Conservation (phyloP, 2,888 invertebrate genomes). For the Archips crataeganus region DNA sequence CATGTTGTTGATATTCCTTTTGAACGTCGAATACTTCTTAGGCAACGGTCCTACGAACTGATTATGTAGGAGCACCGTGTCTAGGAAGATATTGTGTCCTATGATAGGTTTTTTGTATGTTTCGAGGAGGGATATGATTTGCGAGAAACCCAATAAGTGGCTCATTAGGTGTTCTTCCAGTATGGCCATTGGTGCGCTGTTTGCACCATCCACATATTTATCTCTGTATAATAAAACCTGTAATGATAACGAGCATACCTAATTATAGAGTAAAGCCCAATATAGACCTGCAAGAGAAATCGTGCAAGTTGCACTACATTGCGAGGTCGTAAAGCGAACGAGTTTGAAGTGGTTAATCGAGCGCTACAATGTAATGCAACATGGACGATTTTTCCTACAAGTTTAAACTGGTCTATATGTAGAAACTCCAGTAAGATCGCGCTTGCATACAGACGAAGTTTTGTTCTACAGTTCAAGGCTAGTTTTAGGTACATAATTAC, state of each 20-base stretch:
- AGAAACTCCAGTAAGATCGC: too few species aligned
- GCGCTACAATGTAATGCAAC: too few species aligned
- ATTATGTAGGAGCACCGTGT: slow-evolving; percentile 89
- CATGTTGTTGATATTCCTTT: slow-evolving; percentile 84
- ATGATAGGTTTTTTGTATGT: slow-evolving; percentile 88
- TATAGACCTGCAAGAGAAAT: too few species aligned
- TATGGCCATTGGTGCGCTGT: slow-evolving; percentile 62
- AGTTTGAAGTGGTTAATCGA: too few species aligned
- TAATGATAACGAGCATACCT: slow-evolving; percentile 49
- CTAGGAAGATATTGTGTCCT: slow-evolving; percentile 91
- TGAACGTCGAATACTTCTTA: slow-evolving; percentile 87
- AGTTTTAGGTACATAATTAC: too few species aligned
- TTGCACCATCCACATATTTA: slow-evolving; percentile 72
- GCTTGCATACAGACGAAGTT: too few species aligned
- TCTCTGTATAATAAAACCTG: slow-evolving; percentile 76
- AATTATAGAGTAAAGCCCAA: not conserved
- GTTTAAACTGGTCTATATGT: too few species aligned
- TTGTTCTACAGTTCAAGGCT: too few species aligned
- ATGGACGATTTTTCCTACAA: too few species aligned
- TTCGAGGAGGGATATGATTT: slow-evolving; percentile 87
- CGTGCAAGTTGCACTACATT: too few species aligned
- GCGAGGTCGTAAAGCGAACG: too few species aligned
- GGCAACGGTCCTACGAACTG: slow-evolving; percentile 91
- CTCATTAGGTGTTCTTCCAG: slow-evolving; percentile 82
- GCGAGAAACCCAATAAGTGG: slow-evolving; percentile 88